Evolutionary conservation across 2,797 vertebrate species (phyloP).

Genomic region (Percopsis omiscomaycus): DNA sequence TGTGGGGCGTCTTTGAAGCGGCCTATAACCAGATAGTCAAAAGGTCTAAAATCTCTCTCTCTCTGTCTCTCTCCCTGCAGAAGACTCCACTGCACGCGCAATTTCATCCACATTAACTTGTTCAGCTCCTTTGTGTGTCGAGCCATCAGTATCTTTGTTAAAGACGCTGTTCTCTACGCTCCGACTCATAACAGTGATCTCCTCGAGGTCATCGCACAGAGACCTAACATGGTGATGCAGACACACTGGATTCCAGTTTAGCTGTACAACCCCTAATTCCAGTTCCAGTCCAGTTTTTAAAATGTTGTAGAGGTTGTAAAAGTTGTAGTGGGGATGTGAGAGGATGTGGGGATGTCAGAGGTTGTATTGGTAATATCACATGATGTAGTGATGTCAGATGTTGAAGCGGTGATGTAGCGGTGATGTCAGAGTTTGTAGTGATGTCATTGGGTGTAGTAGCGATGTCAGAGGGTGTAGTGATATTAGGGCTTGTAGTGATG

Average conservation of each 20-base stretch:
- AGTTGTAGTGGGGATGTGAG: no score
- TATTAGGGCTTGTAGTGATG: no score
- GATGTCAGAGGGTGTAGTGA: no score
- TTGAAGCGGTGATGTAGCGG: no score
- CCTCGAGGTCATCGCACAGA: constrained; percentile 42
- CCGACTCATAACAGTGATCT: constrained; percentile 49
- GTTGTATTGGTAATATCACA: no score
- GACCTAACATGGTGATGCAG: constrained; percentile 64
- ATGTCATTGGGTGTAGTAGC: no score
- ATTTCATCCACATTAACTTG: constrained; percentile 92
- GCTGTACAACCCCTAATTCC: no score
- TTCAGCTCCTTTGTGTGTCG: constrained; percentile 91
- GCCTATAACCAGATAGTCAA: neutral
- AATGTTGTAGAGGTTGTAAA: no score
- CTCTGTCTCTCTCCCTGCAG: constrained; percentile 52
- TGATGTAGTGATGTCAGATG: no score
- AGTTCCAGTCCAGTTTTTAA: no score
- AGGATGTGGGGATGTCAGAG: no score
- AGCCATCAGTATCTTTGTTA: constrained; percentile 88
- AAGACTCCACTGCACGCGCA: constrained; percentile 90
- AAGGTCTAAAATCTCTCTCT: neutral
- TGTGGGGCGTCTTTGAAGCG: neutral
- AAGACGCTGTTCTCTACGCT: constrained; percentile 85
- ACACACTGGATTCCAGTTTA: neutral
- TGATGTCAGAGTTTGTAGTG: no score